These are phyloP conservation scores for Electrophaes corylata DNA, from an alignment of 2,888 invertebrate species.

Conservation along the genomic window DNA sequence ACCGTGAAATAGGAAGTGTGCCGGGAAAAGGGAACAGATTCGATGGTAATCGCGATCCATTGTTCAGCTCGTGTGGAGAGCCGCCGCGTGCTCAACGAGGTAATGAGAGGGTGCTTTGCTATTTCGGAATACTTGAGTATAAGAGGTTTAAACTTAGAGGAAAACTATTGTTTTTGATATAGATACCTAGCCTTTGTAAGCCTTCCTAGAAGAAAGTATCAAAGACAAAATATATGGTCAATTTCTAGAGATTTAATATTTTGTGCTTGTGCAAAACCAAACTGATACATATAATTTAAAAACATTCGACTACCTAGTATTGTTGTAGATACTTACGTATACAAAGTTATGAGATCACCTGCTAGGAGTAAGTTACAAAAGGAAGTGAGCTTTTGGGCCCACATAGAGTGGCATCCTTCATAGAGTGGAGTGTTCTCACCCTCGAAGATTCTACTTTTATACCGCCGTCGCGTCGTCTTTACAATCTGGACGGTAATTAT, in stretches of 20 bases:
- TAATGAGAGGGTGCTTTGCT: constrained; percentile 12
- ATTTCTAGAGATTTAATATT: no score
- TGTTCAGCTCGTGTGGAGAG: constrained; percentile 29
- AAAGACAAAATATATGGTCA: no score
- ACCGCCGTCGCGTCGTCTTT: not conserved
- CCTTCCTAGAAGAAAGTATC: no score
- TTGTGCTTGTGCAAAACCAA: no score
- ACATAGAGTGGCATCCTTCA: not conserved
- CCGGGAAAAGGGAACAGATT: constrained; percentile 25
- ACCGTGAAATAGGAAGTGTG: constrained; percentile 31
- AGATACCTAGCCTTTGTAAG: not conserved
- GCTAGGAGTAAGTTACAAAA: not conserved
- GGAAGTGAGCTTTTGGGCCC: not conserved
- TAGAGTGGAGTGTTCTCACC: not conserved
- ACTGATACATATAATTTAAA: no score
- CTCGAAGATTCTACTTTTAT: not conserved
- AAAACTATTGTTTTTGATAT: not conserved
- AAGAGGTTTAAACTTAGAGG: no score
- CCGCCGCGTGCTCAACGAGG: constrained; percentile 26
- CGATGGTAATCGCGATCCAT: constrained; percentile 27
- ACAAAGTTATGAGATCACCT: not conserved
- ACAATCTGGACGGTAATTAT: not conserved
- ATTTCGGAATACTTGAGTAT: constrained; percentile 6
- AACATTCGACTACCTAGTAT: no score
- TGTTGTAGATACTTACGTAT: no score